phyloP scores from a whole-genome alignment of 2,797 vertebrate genomes.

The Cossypha dichroa region DNA sequence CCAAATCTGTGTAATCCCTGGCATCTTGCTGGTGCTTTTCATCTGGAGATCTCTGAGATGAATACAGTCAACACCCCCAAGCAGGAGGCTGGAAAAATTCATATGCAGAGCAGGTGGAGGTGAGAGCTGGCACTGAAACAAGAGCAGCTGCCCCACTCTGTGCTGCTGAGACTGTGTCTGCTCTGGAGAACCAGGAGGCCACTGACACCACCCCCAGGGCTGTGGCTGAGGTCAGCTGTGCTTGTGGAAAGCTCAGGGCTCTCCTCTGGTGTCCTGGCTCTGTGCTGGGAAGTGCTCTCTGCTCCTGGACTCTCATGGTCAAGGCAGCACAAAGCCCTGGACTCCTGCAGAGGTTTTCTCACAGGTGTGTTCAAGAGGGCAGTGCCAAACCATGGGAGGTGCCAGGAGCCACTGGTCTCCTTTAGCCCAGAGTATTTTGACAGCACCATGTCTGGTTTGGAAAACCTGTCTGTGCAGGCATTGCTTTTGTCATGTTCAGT shows the following conservation, averaged over 20 bases:
- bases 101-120: neutral
- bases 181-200: rapidly evolving
- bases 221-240: neutral
- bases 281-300: neutral
- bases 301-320: rapidly evolving
- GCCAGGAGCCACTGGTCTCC: neutral
- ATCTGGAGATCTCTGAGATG: neutral
- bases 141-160: neutral
- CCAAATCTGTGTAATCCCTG: neutral
- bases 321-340: neutral
- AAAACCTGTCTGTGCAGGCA: constrained; percentile 17
- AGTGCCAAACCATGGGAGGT: neutral
- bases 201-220: neutral
- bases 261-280: neutral
- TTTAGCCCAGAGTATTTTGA: neutral
- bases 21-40: neutral
- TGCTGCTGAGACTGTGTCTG: rapidly evolving
- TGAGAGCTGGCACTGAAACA: neutral
- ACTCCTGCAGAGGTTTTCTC: neutral
- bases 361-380: neutral
- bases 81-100: neutral
- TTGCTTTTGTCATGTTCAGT: neutral
- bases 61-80: neutral
- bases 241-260: neutral
- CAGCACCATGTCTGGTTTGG: neutral